phyloP scores from a whole-genome alignment of 2,888 invertebrate species.

The Pseudolycoriella hygida region DNA sequence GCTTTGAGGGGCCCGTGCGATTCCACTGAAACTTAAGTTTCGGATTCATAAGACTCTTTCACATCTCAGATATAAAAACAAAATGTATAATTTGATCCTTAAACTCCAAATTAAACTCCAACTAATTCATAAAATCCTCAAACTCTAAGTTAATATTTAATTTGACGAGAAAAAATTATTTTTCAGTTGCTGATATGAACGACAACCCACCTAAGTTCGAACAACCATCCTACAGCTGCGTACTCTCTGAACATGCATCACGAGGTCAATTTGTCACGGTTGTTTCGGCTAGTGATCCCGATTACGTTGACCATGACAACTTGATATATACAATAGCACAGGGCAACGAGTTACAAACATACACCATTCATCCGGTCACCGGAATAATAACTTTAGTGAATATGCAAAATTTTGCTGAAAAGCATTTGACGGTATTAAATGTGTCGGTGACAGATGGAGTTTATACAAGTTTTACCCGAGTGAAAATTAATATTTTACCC shows the following conservation, averaged over 20 bases:
- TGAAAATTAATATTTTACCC: constrained; percentile 59
- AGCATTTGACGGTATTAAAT: constrained; percentile 53
- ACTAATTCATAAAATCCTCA: too few relatives aligned
- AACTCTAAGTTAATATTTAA: too few relatives aligned
- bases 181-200: constrained; percentile 68
- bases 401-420: constrained; percentile 51
- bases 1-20: too few relatives aligned
- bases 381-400: constrained; percentile 53
- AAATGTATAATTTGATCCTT: too few relatives aligned
- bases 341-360: constrained; percentile 62
- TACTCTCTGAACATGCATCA: constrained; percentile 61
- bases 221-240: constrained; percentile 58
- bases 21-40: too few relatives aligned
- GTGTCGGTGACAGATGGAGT: constrained; percentile 92
- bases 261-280: constrained; percentile 78
- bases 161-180: too few relatives aligned
- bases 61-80: too few relatives aligned
- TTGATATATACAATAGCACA: constrained; percentile 67
- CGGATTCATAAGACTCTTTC: too few relatives aligned
- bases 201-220: constrained; percentile 80
- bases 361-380: constrained; percentile 40
- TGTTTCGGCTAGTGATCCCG: constrained; percentile 76
- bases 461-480: constrained; percentile 72
- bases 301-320: constrained; percentile 54
- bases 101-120: too few relatives aligned